Evolutionary conservation across 2,888 invertebrate genomes (phyloP).

Genomic region (Zonitis immaculata): DNA sequence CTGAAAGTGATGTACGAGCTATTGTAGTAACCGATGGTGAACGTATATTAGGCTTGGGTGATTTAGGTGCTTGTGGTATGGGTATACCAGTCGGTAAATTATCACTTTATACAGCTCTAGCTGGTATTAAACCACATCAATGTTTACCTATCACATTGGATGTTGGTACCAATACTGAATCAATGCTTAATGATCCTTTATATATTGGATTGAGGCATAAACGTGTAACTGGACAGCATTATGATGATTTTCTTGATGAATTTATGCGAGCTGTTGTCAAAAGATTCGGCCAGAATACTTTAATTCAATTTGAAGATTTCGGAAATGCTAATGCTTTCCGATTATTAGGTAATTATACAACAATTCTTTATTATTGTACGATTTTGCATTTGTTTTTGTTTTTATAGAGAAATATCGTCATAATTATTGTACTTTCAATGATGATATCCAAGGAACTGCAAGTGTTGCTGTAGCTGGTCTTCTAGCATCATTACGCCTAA

Average conservation of each 20-base stretch:
- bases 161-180: conserved; percentile 87
- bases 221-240: conserved; percentile 75
- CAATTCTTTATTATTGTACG: background rate
- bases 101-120: conserved; percentile 93
- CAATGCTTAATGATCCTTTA: conserved; percentile 83
- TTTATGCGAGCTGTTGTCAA: conserved; percentile 91
- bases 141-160: conserved; percentile 93
- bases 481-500: conserved; percentile 78
- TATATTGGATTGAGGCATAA: conserved; percentile 90
- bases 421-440: conserved; percentile 93
- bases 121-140: conserved; percentile 92
- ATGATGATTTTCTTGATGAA: conserved; percentile 94
- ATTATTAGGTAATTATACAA: conserved; percentile 64
- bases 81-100: conserved; percentile 98
- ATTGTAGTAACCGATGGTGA: conserved; percentile 98
- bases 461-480: conserved; percentile 94
- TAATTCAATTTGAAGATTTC: conserved; percentile 97
- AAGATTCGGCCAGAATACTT: conserved; percentile 78
- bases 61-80: conserved; percentile 97
- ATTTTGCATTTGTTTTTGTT: conserved; percentile 53
- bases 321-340: conserved; percentile 96
- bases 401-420: conserved; percentile 85
- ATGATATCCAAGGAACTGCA: conserved; percentile 87
- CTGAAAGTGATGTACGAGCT: conserved; percentile 78
- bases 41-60: conserved; percentile 94